Base-by-base conservation (phyloP, 2,113 vertebrate species). In the Lycaon pictus region DNA sequence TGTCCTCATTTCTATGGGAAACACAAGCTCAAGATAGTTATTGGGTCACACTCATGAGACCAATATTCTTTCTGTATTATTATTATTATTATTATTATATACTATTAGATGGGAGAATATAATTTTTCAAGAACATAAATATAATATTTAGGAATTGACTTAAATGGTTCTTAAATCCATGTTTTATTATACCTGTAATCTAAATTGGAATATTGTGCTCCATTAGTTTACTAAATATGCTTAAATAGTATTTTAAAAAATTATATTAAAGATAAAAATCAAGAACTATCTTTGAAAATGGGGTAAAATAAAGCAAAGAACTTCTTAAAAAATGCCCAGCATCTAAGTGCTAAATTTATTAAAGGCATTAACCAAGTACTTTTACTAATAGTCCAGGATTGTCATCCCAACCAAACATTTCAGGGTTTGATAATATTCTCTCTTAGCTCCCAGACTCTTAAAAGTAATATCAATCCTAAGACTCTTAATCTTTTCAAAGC, bases 401-500 rank as follows among this genome's bases (percentile, higher is more conserved):
- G 29, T 35, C 35, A 82, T 89, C 43, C 48, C 84, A 77, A 87
- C 82, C 55, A 88, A 90, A 90, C 88, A 85, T 95, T 96, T 97
- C 72, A 93, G 69, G 35, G 43, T 95, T 97, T 96, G 92, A 92
- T 95, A 90, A 84, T 88, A 89, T 83, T 97, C 80, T 92, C 5
- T 69, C 37, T 92, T 96, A 95, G 51, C 83, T 97, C 16, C 7
- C 32, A 96, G 87, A 94, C 77, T 95, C 20, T 71, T 27, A 90
- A 96, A 96, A 86, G 81, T 79, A 96, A 85, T 23, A 92, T 87
- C 89, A 96, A 65, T 94, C 43, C 48, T 96, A 95, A 96, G 90
- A 95, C 84, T 43, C 86, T 97, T 94, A 97, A 98, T 97, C 94
- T 96, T 96, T 98, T 90, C 16, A 86, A 97, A 95, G 95, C 80